Percentiles rank a stretch among this genome's conserved stretches.
These are phyloP conservation scores for Himalopsyche japonica DNA, from an alignment of 2,888 invertebrate genomes.

Conservation along the genomic window DNA sequence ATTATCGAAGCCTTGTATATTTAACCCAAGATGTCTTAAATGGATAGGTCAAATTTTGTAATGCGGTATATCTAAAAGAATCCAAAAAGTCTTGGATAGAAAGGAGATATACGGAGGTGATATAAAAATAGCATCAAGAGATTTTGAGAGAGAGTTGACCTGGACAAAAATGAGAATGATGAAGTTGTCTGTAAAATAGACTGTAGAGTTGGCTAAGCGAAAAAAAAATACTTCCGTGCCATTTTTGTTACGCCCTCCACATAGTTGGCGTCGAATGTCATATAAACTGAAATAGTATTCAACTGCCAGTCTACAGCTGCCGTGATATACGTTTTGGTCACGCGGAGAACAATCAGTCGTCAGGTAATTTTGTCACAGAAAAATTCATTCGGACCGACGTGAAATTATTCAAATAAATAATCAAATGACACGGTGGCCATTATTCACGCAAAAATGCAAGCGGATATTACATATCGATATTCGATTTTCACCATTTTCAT, in stretches of 20 bases:
- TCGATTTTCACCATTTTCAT: neutral
- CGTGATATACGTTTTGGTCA: neutral
- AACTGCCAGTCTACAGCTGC: neutral
- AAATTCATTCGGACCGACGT: neutral
- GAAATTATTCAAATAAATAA: neutral
- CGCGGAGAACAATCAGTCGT: slow-evolving; percentile 10
- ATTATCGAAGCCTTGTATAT: no score
- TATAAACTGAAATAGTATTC: neutral
- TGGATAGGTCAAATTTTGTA: no score
- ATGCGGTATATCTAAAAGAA: no score
- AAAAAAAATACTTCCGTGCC: neutral
- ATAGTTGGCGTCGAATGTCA: neutral
- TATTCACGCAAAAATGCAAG: neutral
- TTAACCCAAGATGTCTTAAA: no score
- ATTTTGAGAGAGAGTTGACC: no score
- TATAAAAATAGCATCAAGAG: no score
- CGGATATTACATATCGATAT: slow-evolving; percentile 12
- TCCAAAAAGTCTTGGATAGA: no score
- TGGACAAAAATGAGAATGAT: no score
- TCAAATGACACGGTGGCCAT: neutral
- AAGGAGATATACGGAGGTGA: no score
- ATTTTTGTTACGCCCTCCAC: neutral
- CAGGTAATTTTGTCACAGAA: neutral
- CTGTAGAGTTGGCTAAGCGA: neutral
- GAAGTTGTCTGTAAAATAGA: no score